These are phyloP conservation scores for Pseudobourletiella spinata DNA, from an alignment of 1,140 invertebrate genomes.

Conservation along the genomic window DNA sequence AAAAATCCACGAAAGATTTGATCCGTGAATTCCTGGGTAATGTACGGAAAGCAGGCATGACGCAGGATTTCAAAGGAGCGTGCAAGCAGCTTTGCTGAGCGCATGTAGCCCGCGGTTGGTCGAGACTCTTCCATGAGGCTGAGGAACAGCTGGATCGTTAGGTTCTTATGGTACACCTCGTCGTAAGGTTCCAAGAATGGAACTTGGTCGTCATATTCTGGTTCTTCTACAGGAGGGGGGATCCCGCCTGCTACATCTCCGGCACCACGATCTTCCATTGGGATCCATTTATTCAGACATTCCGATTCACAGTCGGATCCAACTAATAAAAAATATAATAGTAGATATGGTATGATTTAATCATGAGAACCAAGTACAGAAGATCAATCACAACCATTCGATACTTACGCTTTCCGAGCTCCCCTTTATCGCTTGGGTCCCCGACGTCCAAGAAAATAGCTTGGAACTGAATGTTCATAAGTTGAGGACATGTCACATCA, in stretches of 20 bases:
- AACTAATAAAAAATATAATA: not conserved
- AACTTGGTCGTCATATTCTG: not conserved
- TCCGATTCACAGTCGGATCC: not conserved
- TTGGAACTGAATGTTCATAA: constrained; percentile 2
- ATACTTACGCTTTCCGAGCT: not conserved
- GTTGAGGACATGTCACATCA: too few species aligned
- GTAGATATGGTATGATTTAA: too few species aligned
- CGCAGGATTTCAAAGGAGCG: not conserved
- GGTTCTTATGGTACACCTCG: not conserved
- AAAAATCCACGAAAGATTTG: not conserved
- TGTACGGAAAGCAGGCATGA: not conserved
- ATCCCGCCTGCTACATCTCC: not conserved
- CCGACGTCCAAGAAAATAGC: not conserved
- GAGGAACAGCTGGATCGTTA: not conserved
- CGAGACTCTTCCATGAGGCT: not conserved
- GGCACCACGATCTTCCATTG: not conserved
- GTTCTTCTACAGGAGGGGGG: not conserved
- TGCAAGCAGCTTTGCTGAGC: not conserved
- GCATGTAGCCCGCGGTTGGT: not conserved
- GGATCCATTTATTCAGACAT: not conserved
- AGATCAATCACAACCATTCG: too few species aligned
- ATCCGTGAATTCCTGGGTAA: not conserved
- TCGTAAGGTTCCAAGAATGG: not conserved
- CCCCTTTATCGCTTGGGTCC: not conserved
- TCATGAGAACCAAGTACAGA: too few species aligned